These are phyloP conservation scores for Anabacerthia variegaticeps DNA, from an alignment of 2,797 vertebrate species.

Conservation along the genomic window DNA sequence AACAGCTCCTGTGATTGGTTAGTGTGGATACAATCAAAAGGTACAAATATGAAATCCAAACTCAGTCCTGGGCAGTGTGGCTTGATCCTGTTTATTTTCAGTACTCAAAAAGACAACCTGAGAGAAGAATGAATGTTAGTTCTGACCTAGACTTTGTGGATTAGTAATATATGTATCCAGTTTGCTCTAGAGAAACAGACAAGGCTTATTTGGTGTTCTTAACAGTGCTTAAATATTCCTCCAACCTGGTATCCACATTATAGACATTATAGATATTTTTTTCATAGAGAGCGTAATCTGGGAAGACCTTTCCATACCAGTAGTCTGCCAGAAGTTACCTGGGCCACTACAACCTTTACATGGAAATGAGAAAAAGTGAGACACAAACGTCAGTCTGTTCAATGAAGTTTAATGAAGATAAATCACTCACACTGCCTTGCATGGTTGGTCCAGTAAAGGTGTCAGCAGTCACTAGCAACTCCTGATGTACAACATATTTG, in stretches of 20 bases:
- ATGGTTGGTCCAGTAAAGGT: neutral
- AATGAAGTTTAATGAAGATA: neutral
- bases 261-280: neutral
- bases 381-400: neutral
- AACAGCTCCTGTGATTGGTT: neutral
- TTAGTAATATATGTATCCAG: neutral
- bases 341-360: neutral
- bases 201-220: neutral
- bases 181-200: neutral
- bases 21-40: neutral
- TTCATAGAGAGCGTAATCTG: neutral
- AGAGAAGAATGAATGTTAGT: neutral
- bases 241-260: neutral
- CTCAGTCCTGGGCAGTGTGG: neutral
- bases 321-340: neutral
- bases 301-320: neutral
- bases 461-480: neutral
- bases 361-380: neutral
- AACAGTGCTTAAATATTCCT: neutral
- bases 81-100: neutral
- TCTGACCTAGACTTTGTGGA: neutral
- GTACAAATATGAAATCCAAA: neutral
- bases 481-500: neutral
- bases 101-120: neutral
- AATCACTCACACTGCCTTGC: neutral